A percentile compares a stretch with the other conserved stretches of the same genome.
Conservation (phyloP, 2,888 invertebrate genomes). For the Limnephilus lunatus region DNA sequence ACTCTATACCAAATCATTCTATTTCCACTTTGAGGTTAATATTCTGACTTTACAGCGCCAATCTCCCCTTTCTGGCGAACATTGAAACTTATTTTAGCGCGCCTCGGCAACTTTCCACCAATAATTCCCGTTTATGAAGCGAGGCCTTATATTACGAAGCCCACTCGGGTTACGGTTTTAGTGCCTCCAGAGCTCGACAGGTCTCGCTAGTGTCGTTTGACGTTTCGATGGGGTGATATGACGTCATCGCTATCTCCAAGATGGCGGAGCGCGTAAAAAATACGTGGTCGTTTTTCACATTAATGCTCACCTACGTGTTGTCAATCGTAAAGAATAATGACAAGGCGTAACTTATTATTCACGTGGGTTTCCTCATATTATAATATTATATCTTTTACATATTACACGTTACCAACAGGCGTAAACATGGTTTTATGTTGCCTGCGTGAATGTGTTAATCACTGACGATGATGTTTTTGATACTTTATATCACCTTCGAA, state of each 20-base stretch:
- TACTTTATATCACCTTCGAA: neutral
- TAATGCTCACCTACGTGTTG: constrained; percentile 22
- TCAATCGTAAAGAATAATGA: constrained; percentile 29
- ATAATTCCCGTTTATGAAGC: constrained; percentile 38
- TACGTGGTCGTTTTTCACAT: constrained; percentile 9
- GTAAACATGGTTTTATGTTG: neutral
- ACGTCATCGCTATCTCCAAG: constrained; percentile 24
- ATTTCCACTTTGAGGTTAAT: constrained; percentile 25
- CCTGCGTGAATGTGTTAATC: neutral
- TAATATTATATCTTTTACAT: neutral
- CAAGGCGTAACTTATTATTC: constrained; percentile 25
- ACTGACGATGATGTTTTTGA: neutral
- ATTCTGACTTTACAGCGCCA: constrained; percentile 20
- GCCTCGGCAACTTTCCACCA: constrained; percentile 13
- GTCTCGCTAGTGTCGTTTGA: constrained; percentile 38
- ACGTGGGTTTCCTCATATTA: neutral
- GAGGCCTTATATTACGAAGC: constrained; percentile 9
- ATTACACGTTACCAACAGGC: neutral
- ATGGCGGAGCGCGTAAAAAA: constrained; percentile 15
- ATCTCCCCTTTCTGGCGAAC: constrained; percentile 24
- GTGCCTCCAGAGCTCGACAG: constrained; percentile 12
- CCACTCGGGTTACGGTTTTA: constrained; percentile 39
- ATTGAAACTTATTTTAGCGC: constrained; percentile 37
- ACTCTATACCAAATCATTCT: neutral
- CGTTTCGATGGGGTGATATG: constrained; percentile 28